Evolutionary conservation across 2,113 vertebrate species (phyloP), one percentile per base, ranked within the genome.

Genomic region (Puntigrus tetrazona): DNA sequence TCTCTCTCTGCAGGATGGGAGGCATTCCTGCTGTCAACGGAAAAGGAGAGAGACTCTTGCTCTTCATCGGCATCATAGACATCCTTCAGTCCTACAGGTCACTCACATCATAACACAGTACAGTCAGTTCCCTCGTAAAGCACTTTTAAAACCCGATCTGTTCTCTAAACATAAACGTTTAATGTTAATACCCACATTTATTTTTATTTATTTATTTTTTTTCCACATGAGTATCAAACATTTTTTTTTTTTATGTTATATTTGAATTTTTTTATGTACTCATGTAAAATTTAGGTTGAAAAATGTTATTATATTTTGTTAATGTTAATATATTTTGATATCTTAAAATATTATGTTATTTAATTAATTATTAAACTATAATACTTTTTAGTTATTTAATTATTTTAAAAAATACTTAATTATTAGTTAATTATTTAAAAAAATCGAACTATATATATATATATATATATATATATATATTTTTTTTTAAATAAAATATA

Each of bases 11-110:
- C 87, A 99, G 98, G 78, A 98, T 99, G 98, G 98, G 98, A 0
- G 98, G 98, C 4, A 99, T 99, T 86, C 98, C 98, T 0, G 98
- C 98, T 0, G 94, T 97, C 83, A 95, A 96, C 0, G 93, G 95
- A 34, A 98, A 96, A 81, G 98, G 98, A 83, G 98, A 99, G 87
- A 94, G 92, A 11, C 95, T 99, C 9, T 93, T 99, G 50, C 95
- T 99, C 4, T 98, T 99, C 0, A 94, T 99, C 0, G 98, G 98
- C 38, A 98, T 99, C 43, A 99, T 99, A 31, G 98, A 99, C 89
- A 99, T 99, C 84, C 94, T 99, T 81, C 98, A 99, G 84, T 99
- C 98, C 0, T 99, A 99, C 95, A 97, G 98, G 98, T 98, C 83
- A 34, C 10, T 18, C 7, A 8, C 9, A 45, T 45, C 2, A 45